Conservation (phyloP, 2,888 invertebrate species). For the Entomobrya proxima region DNA sequence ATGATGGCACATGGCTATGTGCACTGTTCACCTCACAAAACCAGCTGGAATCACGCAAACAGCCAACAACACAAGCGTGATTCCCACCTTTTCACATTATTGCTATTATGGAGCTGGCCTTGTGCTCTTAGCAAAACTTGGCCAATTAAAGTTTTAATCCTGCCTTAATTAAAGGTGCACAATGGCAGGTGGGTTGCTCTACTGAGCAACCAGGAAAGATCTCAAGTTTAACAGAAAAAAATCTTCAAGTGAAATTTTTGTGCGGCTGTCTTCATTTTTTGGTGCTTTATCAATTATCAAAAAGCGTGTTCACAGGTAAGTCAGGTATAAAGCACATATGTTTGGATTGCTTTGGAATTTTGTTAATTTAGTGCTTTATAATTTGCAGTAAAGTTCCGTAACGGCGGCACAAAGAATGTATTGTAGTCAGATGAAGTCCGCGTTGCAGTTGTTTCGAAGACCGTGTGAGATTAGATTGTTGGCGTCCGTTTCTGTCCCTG, state of each 20-base stretch:
- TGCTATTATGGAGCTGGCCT: neutral
- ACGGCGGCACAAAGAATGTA: slow-evolving; percentile 17
- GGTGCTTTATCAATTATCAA: too few relatives aligned
- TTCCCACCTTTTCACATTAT: neutral
- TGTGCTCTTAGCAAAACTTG: neutral
- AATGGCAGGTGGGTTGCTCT: too few relatives aligned
- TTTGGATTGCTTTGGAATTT: neutral
- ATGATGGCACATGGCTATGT: too few relatives aligned
- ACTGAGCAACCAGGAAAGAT: too few relatives aligned
- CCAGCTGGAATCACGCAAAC: slow-evolving; percentile 26
- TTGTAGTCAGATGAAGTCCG: slow-evolving; percentile 11
- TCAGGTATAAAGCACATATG: neutral
- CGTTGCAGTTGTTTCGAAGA: neutral
- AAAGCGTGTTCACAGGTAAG: too few relatives aligned
- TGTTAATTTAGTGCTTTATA: neutral
- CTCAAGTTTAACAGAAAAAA: too few relatives aligned
- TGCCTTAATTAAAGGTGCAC: too few relatives aligned
- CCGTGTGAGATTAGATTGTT: neutral
- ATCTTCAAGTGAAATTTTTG: too few relatives aligned
- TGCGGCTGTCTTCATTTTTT: too few relatives aligned
- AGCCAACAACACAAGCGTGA: neutral
- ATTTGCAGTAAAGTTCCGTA: neutral
- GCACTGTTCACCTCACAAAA: too few relatives aligned
- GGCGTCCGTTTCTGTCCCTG: neutral
- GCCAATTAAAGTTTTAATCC: too few relatives aligned